Conservation (phyloP, 2,113 vertebrate species). For the Lophotis ruficrista region DNA sequence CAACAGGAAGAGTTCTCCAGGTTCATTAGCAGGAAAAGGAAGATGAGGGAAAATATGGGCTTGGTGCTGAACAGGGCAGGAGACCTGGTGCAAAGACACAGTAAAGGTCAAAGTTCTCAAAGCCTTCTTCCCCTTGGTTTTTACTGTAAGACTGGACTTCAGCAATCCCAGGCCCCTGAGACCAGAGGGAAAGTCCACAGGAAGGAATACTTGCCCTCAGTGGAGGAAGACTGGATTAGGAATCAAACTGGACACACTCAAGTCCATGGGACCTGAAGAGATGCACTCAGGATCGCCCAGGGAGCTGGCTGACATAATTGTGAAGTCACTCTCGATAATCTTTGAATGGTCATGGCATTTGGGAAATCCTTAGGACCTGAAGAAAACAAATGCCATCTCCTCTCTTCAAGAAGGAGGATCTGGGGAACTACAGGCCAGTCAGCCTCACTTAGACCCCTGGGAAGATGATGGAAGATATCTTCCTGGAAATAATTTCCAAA, state of each 20-base stretch:
- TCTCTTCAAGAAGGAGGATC: not conserved
- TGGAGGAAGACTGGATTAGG: not conserved
- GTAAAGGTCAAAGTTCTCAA: not conserved
- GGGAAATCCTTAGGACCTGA: not conserved
- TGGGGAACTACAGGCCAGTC: not conserved
- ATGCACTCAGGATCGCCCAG: not conserved
- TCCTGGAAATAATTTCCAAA: not conserved
- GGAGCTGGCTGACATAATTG: not conserved
- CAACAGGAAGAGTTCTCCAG: not conserved
- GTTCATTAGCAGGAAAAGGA: not conserved
- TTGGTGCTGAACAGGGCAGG: not conserved
- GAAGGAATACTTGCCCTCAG: fast-evolving
- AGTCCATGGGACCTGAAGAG: not conserved
- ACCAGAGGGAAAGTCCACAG: not conserved
- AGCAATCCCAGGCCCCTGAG: not conserved
- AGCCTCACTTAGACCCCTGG: not conserved
- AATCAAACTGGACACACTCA: not conserved
- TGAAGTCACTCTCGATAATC: not conserved
- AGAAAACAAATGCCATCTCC: not conserved
- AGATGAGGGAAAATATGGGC: not conserved
- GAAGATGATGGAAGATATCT: not conserved
- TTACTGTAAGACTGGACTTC: not conserved
- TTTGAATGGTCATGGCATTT: not conserved
- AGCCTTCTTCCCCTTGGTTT: not conserved
- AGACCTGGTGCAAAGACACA: not conserved